A percentile compares a stretch with the other conserved stretches of the same genome.
Conservation (phyloP, 2,797 vertebrate species). For the Pantherophis alleghaniensis region DNA sequence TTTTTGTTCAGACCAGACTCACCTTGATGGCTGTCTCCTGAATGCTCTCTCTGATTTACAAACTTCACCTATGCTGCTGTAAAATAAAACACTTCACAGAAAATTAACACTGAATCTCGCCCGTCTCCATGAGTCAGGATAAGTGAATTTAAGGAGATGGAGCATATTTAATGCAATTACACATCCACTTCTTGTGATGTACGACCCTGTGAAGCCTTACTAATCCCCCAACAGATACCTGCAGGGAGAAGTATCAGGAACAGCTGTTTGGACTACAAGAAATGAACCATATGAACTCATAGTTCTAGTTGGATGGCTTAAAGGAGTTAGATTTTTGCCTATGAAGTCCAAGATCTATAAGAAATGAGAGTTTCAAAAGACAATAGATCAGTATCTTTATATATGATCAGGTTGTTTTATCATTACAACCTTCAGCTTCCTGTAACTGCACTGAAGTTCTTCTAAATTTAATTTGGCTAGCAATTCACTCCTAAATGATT, state of each 20-base stretch:
- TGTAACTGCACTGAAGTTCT: constrained; percentile 60
- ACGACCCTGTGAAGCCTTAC: constrained; percentile 72
- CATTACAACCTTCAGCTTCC: constrained; percentile 62
- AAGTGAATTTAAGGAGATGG: constrained; percentile 70
- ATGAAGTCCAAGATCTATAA: constrained; percentile 58
- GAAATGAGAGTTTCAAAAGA: constrained; percentile 61
- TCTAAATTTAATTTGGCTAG: constrained; percentile 65
- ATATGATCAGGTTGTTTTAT: constrained; percentile 60
- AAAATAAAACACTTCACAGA: constrained; percentile 36
- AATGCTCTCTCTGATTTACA: not conserved
- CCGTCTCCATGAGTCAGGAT: constrained; percentile 59
- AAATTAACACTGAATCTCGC: constrained; percentile 39
- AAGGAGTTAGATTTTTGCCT: constrained; percentile 52
- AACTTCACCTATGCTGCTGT: not conserved
- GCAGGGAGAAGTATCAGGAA: constrained; percentile 72
- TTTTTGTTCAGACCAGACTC: constrained; percentile 26
- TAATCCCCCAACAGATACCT: constrained; percentile 80
- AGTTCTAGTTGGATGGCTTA: constrained; percentile 51
- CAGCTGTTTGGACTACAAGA: constrained; percentile 78
- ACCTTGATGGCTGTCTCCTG: constrained; percentile 33
- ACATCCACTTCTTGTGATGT: constrained; percentile 75
- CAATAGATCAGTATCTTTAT: constrained; percentile 50
- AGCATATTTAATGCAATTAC: constrained; percentile 82
- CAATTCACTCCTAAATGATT: constrained; percentile 52
- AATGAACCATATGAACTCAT: constrained; percentile 63